Evolutionary conservation across 2,888 invertebrate genomes (phyloP).

Genomic region (Conomelus anceps): DNA sequence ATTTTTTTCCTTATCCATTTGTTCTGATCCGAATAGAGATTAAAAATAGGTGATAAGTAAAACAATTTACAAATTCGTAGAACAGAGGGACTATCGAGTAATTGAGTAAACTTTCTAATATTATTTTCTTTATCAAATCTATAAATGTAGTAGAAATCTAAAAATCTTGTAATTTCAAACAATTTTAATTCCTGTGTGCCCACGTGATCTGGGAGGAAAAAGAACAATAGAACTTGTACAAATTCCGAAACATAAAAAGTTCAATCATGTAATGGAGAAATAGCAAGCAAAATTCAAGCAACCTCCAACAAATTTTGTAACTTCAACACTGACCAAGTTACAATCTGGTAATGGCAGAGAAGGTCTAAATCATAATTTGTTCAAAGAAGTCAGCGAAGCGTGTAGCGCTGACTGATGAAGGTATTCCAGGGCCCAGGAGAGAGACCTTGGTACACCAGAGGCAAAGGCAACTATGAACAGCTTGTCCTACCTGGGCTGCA

Average conservation of each 20-base stretch:
- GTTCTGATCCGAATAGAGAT: too few relatives aligned
- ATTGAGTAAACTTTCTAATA: too few relatives aligned
- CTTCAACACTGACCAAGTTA: neutral
- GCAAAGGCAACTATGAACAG: neutral
- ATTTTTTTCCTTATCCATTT: too few relatives aligned
- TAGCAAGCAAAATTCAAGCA: too few relatives aligned
- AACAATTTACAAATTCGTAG: too few relatives aligned
- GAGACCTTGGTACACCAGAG: neutral
- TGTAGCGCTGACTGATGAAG: neutral
- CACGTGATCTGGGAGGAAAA: too few relatives aligned
- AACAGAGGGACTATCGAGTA: too few relatives aligned
- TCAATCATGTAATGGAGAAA: neutral
- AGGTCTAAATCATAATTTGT: neutral
- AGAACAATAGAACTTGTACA: neutral
- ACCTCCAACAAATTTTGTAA: neutral
- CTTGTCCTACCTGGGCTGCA: neutral
- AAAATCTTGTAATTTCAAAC: too few relatives aligned
- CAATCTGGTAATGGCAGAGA: neutral
- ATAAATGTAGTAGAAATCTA: too few relatives aligned
- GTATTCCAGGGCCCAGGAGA: neutral
- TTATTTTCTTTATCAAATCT: too few relatives aligned
- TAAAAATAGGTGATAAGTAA: too few relatives aligned
- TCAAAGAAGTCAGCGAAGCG: neutral
- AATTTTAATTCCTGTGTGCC: too few relatives aligned
- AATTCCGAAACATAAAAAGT: neutral